These are phyloP conservation scores for Blomia tropicalis DNA, from an alignment of 2,888 invertebrate species.

Conservation along the genomic window DNA sequence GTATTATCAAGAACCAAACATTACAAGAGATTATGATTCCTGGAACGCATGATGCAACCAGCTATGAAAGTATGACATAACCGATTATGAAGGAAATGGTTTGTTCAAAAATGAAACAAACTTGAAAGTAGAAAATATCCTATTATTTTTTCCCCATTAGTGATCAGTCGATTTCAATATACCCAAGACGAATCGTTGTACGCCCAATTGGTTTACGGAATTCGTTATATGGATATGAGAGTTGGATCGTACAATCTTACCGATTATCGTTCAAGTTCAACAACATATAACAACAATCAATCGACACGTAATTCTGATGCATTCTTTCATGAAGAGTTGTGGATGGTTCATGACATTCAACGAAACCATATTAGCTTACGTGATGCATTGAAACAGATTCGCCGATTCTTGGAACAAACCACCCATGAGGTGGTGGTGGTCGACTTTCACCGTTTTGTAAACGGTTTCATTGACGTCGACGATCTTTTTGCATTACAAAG, in stretches of 20 bases:
- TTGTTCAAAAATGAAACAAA: not conserved
- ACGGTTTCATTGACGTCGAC: constrained; percentile 21
- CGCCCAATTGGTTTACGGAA: constrained; percentile 66
- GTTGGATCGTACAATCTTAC: constrained; percentile 25
- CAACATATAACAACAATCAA: not conserved
- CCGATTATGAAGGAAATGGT: not conserved
- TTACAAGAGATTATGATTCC: constrained; percentile 26
- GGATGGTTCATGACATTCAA: constrained; percentile 32
- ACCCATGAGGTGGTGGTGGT: constrained; percentile 43
- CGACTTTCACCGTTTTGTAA: constrained; percentile 64
- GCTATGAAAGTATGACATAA: constrained; percentile 1
- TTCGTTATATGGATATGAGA: constrained; percentile 40
- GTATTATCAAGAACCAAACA: constrained; percentile 18
- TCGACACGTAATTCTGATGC: not conserved
- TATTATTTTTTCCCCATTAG: not conserved
- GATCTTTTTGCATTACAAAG: constrained; percentile 23
- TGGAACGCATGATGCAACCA: constrained; percentile 27
- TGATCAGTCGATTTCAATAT: constrained; percentile 31
- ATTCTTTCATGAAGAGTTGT: constrained; percentile 25
- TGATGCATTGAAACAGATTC: constrained; percentile 43
- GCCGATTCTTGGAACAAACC: constrained; percentile 45
- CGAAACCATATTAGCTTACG: constrained; percentile 27
- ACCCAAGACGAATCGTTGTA: constrained; percentile 63
- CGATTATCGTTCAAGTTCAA: not conserved
- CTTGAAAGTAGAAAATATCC: not conserved